Base-by-base conservation (phyloP, 2,113 vertebrate species). In the Platycercus adscitus region DNA sequence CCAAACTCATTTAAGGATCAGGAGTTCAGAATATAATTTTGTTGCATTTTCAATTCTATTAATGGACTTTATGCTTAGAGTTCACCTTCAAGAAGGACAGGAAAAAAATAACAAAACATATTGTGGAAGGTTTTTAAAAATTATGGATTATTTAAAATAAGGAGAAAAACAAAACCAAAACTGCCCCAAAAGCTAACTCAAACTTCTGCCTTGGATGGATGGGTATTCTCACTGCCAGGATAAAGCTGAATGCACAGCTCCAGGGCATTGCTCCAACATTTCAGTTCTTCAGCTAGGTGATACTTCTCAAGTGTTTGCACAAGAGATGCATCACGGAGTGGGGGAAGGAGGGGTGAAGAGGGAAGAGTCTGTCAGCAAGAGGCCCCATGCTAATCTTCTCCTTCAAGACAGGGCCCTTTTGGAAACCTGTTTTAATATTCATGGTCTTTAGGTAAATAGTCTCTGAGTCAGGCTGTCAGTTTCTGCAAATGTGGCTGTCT, bases 391-490 rank as follows among this genome's bases (percentile, higher is more conserved):
- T 97, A 97, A 97, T 98, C 97, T 97, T 89, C 95, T 90, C 86
- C 91, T 97, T 96, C 93, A 96, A 97, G 94, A 96, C 13, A 12
- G 94, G 91, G 84, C 94, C 95, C 92, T 86, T 96, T 96, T 89
- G 81, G 96, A 97, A 96, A 92, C 96, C 96, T 94, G 65, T 94
- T 97, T 97, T 97, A 97, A 98, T 98, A 98, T 97, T 97, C 97
- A 97, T 98, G 96, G 96, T 95, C 97, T 97, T 97, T 97, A 97
- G 97, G 96, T 97, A 98, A 97, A 97, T 97, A 97, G 96, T 97
- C 93, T 97, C 95, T 91, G 92, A 96, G 95, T 96, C 95, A 97
- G 95, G 92, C 96, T 97, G 97, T 96, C 97, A 96, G 95, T 96
- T 93, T 91, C 93, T 95, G 96, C 95, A 93, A 95, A 97, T 96